Evolutionary conservation across 2,113 vertebrate species (phyloP).

Genomic region (Brachionichthys hirsutus): DNA sequence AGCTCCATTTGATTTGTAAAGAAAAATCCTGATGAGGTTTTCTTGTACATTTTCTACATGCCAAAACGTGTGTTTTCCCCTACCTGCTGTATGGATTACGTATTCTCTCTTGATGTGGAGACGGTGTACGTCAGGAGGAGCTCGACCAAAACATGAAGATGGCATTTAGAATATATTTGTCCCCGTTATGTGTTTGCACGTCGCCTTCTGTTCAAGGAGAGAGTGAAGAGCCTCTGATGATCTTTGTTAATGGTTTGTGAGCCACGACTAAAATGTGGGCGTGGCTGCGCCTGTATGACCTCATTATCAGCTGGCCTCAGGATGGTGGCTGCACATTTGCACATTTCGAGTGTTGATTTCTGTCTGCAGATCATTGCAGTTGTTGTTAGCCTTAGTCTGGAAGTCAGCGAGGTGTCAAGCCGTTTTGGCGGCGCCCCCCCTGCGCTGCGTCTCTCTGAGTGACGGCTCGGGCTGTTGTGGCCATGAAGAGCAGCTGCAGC

Average conservation of each 20-base stretch:
- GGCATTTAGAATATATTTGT: background rate
- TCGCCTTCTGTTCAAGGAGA: background rate
- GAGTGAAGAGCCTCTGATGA: background rate
- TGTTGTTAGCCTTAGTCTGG: conserved; percentile 6
- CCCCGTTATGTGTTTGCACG: background rate
- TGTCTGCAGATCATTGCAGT: conserved; percentile 3
- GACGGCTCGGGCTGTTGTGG: background rate
- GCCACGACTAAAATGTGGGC: background rate
- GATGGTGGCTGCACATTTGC: background rate
- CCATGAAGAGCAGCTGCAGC: background rate
- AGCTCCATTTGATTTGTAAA: background rate
- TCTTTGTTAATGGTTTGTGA: too few relatives aligned
- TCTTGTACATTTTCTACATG: conserved; percentile 2
- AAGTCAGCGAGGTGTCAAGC: background rate
- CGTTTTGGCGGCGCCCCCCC: conserved; percentile 28
- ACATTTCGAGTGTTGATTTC: conserved; percentile 1
- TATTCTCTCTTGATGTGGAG: conserved; percentile 8
- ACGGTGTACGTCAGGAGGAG: conserved; percentile 10
- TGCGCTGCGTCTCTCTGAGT: background rate
- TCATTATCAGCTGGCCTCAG: background rate
- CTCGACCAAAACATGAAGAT: conserved; percentile 14
- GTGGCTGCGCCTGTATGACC: conserved; percentile 2
- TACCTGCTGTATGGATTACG: background rate
- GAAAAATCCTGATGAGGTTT: background rate
- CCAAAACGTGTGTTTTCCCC: background rate